phyloP scores from a whole-genome alignment of 2,113 vertebrate species.

The Heloderma charlesbogerti region DNA sequence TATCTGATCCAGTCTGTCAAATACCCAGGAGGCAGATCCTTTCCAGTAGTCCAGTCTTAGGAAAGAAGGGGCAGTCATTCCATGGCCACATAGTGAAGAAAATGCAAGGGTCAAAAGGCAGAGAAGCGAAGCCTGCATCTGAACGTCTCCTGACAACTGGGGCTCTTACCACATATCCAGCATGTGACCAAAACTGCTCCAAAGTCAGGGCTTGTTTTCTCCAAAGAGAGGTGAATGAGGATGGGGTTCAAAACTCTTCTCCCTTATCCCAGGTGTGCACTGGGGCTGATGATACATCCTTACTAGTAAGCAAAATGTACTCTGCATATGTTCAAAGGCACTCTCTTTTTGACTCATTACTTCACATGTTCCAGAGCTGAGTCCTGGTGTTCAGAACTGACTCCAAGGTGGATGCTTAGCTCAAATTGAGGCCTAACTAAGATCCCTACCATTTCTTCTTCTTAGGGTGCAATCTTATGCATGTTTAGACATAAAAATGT shows the following conservation, averaged over 20 bases:
- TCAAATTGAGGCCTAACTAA: not conserved
- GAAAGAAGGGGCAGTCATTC: constrained; percentile 1
- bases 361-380: not conserved
- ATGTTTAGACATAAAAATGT: too few species aligned
- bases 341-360: not conserved
- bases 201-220: not conserved
- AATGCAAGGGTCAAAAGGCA: constrained; percentile 5
- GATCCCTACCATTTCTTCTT: not conserved
- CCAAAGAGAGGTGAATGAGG: too few species aligned
- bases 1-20: constrained; percentile 14
- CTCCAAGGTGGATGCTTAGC: not conserved
- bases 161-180: constrained; percentile 4
- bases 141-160: not conserved
- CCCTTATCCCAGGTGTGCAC: not conserved
- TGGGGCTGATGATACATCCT: not conserved
- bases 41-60: not conserved
- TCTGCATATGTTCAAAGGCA: not conserved
- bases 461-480: too few species aligned
- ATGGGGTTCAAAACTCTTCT: not conserved
- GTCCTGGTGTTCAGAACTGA: not conserved
- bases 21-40: not conserved
- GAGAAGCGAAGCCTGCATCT: not conserved
- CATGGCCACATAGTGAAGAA: not conserved
- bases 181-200: not conserved
- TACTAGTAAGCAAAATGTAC: not conserved